Conservation (phyloP, 1,140 invertebrate species). For the Oppia nitens region DNA sequence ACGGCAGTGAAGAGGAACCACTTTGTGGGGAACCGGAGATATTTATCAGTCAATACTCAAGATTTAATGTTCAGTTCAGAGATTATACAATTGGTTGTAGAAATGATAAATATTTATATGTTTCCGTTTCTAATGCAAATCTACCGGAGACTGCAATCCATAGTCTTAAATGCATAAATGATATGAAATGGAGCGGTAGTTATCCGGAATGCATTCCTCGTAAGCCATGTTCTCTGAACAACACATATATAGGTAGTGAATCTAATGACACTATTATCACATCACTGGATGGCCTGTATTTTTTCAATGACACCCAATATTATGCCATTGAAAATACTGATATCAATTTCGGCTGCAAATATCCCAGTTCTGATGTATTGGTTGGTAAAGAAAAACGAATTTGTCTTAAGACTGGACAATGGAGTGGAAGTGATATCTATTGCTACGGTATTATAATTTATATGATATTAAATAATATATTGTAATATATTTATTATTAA, state of each 20-base stretch:
- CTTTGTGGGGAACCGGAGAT: constrained; percentile 10
- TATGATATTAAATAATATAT: background rate
- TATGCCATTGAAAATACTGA: constrained; percentile 3
- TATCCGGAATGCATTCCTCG: constrained; percentile 1
- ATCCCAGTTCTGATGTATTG: background rate
- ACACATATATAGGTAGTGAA: background rate
- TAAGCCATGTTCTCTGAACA: background rate
- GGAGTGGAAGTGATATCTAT: background rate
- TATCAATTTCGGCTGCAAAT: background rate
- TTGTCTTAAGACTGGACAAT: background rate
- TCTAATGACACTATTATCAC: background rate
- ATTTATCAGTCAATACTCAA: background rate
- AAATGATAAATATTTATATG: background rate
- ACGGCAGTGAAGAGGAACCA: constrained; percentile 5
- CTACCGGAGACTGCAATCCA: background rate
- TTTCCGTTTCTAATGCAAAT: background rate
- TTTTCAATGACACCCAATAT: constrained; percentile 1
- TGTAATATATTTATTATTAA: too few species aligned
- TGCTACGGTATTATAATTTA: constrained; percentile 4
- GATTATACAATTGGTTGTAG: constrained; percentile 7
- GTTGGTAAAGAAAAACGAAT: constrained; percentile 5
- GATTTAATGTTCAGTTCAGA: background rate
- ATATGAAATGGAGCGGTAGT: constrained; percentile 11
- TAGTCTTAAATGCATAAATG: constrained; percentile 1
- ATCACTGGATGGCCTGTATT: background rate